These are phyloP conservation scores for Lithobates pipiens DNA, from an alignment of 2,797 vertebrate genomes.

Conservation along the genomic window DNA sequence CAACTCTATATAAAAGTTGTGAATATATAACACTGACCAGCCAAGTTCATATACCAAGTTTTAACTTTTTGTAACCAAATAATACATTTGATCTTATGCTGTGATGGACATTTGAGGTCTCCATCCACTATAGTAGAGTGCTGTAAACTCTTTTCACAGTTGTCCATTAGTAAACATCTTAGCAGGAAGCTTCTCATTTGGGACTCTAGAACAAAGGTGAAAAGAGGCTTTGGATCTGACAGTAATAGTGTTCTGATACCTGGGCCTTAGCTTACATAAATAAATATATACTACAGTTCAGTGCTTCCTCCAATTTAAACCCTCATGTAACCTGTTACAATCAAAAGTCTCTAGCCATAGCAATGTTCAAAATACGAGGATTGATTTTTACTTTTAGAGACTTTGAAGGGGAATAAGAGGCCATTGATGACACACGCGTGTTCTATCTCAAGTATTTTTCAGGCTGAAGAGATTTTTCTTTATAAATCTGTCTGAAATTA, in stretches of 20 bases:
- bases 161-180: not conserved
- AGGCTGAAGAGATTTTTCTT: too few relatives aligned
- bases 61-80: too few relatives aligned
- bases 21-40: too few relatives aligned
- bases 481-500: too few relatives aligned
- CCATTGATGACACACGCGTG: not conserved
- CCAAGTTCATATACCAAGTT: too few relatives aligned
- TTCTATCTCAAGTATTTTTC: too few relatives aligned
- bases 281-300: not conserved
- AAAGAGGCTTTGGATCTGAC: not conserved
- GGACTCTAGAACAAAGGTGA: not conserved
- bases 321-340: too few relatives aligned
- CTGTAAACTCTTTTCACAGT: not conserved
- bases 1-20: too few relatives aligned
- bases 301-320: not conserved
- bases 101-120: not conserved
- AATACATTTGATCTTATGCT: too few relatives aligned
- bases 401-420: not conserved
- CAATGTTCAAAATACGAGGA: too few relatives aligned
- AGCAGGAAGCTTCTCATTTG: not conserved
- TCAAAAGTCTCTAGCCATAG: too few relatives aligned
- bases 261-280: not conserved
- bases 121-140: not conserved
- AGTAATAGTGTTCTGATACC: not conserved
- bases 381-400: too few relatives aligned